Conservation (phyloP, 2,797 vertebrate genomes). For the Lutjanus campechanus region DNA sequence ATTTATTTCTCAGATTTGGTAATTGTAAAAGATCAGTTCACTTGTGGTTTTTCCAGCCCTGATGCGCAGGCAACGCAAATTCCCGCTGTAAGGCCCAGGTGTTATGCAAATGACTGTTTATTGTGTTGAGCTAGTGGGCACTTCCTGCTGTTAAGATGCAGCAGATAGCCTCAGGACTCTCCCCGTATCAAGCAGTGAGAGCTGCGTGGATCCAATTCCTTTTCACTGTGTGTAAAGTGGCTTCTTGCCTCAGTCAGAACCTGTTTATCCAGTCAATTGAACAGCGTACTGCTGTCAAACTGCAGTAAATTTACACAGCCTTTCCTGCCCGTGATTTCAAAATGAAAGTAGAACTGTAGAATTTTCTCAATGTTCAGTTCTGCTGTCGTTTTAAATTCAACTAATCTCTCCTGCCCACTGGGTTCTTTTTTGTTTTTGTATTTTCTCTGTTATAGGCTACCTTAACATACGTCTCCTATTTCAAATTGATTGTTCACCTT, state of each 20-base stretch:
- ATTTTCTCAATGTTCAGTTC: background rate
- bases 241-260: conserved; percentile 53
- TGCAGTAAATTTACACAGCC: fast-evolving
- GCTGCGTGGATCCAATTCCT: conserved; percentile 29
- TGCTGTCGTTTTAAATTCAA: background rate
- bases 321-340: conserved; percentile 35
- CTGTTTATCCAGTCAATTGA: conserved; percentile 69
- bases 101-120: conserved; percentile 63
- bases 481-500: background rate
- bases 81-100: conserved; percentile 33
- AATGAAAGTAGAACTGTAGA: conserved; percentile 8
- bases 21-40: background rate
- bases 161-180: conserved; percentile 13
- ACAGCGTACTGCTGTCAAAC: background rate
- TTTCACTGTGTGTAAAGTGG: conserved; percentile 26
- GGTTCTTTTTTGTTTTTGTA: background rate
- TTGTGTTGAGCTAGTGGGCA: conserved; percentile 6
- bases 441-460: background rate
- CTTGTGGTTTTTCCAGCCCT: conserved; percentile 9
- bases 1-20: background rate
- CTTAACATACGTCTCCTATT: background rate
- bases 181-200: conserved; percentile 16
- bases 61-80: conserved; percentile 54
- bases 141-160: conserved; percentile 36
- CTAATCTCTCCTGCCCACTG: background rate